Percentiles rank a stretch among this genome's conserved stretches.
phyloP scores from a whole-genome alignment of 2,113 vertebrate genomes.

The Crotalus helleri region DNA sequence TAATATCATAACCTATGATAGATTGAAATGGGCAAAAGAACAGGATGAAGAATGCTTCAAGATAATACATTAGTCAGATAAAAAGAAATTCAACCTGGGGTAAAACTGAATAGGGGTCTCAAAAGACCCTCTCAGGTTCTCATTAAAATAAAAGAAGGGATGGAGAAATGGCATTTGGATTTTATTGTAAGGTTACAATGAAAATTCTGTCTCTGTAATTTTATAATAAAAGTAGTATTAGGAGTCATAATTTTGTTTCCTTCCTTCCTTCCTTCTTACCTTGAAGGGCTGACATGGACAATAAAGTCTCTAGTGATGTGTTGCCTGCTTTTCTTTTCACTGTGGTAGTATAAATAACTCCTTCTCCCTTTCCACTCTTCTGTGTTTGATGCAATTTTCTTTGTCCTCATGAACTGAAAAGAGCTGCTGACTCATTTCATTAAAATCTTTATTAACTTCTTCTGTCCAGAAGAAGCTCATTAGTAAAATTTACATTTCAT shows the following conservation, averaged over 20 bases:
- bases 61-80: background rate
- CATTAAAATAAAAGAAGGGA: background rate
- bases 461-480: background rate
- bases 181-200: background rate
- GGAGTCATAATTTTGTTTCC: background rate
- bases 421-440: background rate
- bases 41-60: background rate
- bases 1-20: background rate
- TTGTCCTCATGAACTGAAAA: background rate
- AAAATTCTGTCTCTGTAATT: background rate
- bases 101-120: background rate
- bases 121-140: background rate
- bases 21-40: background rate
- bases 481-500: constrained; percentile 15
- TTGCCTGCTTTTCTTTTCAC: background rate
- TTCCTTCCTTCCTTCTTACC: background rate
- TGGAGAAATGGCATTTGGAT: background rate
- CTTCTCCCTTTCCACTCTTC: background rate
- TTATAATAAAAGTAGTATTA: background rate
- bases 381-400: background rate
- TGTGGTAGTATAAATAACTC: background rate
- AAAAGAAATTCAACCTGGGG: background rate
- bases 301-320: background rate
- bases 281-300: background rate
- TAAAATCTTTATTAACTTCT: background rate